Evolutionary conservation across 2,113 vertebrate species (phyloP).

Genomic region (Elgaria multicarinata): DNA sequence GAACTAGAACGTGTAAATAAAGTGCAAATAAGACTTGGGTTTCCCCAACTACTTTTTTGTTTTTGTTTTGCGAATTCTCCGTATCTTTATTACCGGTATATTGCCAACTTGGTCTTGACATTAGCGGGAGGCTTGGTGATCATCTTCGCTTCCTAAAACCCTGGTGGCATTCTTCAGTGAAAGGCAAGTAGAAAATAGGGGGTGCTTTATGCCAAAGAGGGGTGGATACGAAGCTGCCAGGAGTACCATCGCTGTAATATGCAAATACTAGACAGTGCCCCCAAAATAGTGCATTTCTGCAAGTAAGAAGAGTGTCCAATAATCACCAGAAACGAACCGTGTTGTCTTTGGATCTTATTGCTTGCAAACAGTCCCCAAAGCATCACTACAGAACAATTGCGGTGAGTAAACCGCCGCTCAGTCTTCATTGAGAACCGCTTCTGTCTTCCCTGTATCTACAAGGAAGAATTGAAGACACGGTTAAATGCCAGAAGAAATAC

Average conservation of each 20-base stretch:
- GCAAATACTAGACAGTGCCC: constrained; percentile 55
- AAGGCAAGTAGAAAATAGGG: constrained; percentile 64
- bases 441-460: constrained; percentile 74
- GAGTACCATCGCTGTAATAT: constrained; percentile 74
- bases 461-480: constrained; percentile 18
- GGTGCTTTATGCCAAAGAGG: constrained; percentile 50
- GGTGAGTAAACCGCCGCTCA: constrained; percentile 51
- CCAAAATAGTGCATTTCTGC: constrained; percentile 41
- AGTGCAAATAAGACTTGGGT: constrained; percentile 76
- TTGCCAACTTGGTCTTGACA: constrained; percentile 55
- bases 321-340: constrained; percentile 58
- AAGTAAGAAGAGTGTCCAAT: constrained; percentile 43
- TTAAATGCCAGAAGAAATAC: constrained; percentile 8
- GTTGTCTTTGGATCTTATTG: constrained; percentile 77
- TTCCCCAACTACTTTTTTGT: constrained; percentile 15
- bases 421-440: constrained; percentile 75
- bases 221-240: constrained; percentile 56
- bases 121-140: constrained; percentile 42
- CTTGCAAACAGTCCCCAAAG: constrained; percentile 58
- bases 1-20: constrained; percentile 68
- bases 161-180: constrained; percentile 65
- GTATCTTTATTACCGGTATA: constrained; percentile 48
- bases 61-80: constrained; percentile 44
- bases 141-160: constrained; percentile 49
- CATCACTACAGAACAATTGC: constrained; percentile 27